Conservation (phyloP, 2,113 vertebrate species). For the Caracal caracal region DNA sequence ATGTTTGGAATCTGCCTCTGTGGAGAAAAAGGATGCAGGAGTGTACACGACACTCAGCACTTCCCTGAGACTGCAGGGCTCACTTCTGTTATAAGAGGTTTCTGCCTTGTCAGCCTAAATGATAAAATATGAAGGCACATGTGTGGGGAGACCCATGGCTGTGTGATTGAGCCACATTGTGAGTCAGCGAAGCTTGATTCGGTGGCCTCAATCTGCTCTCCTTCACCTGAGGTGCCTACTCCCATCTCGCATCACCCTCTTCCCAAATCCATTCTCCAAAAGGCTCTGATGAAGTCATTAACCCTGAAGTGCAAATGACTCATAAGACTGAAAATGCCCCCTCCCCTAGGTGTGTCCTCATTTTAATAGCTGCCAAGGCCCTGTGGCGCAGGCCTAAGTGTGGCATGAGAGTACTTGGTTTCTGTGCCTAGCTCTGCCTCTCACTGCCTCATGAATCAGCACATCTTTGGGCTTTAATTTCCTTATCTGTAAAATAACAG, state of each 20-base stretch:
- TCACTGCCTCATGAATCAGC: not conserved
- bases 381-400: not conserved
- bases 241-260: not conserved
- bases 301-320: not conserved
- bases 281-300: not conserved
- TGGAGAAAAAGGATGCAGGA: not conserved
- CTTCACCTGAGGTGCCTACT: fast-evolving
- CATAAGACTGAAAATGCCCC: not conserved
- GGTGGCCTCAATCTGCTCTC: not conserved
- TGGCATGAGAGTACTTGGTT: not conserved
- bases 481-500: not conserved
- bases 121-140: not conserved
- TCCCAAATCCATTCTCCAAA: not conserved
- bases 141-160: not conserved
- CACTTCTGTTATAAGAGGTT: not conserved
- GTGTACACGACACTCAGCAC: too few species aligned
- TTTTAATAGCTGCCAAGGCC: not conserved
- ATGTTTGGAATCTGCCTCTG: not conserved
- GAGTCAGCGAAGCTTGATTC: not conserved
- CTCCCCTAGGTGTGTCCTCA: not conserved
- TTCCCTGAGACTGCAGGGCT: not conserved
- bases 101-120: not conserved
- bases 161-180: not conserved
- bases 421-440: not conserved
- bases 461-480: not conserved